Percentiles rank a stretch among this genome's conserved stretches.
phyloP scores from a whole-genome alignment of 64 coral and sea anemone genomes.

The Stichodactyla mertensii region DNA sequence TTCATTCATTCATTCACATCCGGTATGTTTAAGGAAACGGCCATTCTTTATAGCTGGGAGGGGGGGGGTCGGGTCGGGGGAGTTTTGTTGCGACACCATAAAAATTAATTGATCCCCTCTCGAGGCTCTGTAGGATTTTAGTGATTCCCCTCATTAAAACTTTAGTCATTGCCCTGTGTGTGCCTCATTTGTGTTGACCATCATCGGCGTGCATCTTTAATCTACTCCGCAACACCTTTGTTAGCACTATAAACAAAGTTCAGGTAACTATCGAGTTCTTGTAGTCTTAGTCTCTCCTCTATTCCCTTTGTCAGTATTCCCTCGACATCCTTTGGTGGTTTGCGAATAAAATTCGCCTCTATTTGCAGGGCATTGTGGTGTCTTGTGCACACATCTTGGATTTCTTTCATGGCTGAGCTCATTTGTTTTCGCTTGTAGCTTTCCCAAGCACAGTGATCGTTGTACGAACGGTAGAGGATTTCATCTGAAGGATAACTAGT shows the following conservation, averaged over 20 bases:
- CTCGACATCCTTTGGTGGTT: neutral
- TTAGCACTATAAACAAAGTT: slow-evolving; percentile 9
- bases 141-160: no score
- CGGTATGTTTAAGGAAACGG: no score
- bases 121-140: no score
- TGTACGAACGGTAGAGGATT: slow-evolving; percentile 79
- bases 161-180: no score
- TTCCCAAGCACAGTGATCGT: slow-evolving; percentile 77
- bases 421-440: slow-evolving; percentile 44
- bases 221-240: neutral
- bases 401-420: slow-evolving; percentile 27
- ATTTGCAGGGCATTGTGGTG: slow-evolving; percentile 25
- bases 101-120: no score
- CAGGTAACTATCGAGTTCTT: slow-evolving; percentile 6
- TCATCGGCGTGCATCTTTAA: no score
- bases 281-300: neutral
- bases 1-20: no score
- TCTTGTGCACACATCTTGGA: slow-evolving; percentile 55
- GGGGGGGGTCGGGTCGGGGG: no score
- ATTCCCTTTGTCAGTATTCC: slow-evolving; percentile 4
- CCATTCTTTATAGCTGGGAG: no score
- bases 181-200: no score
- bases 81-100: no score
- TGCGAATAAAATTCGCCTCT: neutral
- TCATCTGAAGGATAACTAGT: slow-evolving; percentile 73